Base-by-base conservation (phyloP, 1,140 invertebrate genomes). In the Neodiprion lecontei region DNA sequence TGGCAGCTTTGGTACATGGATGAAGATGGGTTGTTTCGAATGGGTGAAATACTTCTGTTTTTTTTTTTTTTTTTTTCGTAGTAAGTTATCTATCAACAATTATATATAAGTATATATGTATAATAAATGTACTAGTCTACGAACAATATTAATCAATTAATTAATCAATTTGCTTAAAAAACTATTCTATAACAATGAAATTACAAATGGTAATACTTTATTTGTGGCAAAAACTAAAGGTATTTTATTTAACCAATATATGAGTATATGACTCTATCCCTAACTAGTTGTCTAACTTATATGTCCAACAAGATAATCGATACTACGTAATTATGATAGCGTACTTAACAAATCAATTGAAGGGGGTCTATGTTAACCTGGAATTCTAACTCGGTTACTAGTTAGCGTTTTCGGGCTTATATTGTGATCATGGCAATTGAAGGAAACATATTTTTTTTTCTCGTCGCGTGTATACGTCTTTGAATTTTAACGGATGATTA, bases 271-370 rank as follows among this genome's bases (percentile, higher is more conserved):
- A 61, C 53, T 61, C 53, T 61, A 61, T 61, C 53, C 53, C 53
- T 61, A 61, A 61, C 53, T 61, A 61, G 8, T 61, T 61, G 5
- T 61, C 53, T 61, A 61, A 70, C 1, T n/a, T 48, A 48, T 70
- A 70, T 70, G 48, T 70, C 11, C 14, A 70, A 70, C n/a, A 48
- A 48, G 65, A 68, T 48, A 72, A 72, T 80, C 76, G 78, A 49
- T 76, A 72, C 77, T 81, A 81, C 74, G 49, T 9, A 73, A 80
- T 48, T 79, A 65, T 76, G 77, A 83, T 75, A 78, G 79, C 81
- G 78, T 84, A 81, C 76, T 80, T 72, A 76, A 78, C 72, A 73
- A 82, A 77, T 82, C 78, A 80, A 81, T 79, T 73, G 67, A 69
- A 81, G 77, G 76, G 69, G 76, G 77, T 79, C 78, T 79, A 78